phyloP scores from a whole-genome alignment of 2,113 vertebrate genomes.

The Psammodynastes pulverulentus region DNA sequence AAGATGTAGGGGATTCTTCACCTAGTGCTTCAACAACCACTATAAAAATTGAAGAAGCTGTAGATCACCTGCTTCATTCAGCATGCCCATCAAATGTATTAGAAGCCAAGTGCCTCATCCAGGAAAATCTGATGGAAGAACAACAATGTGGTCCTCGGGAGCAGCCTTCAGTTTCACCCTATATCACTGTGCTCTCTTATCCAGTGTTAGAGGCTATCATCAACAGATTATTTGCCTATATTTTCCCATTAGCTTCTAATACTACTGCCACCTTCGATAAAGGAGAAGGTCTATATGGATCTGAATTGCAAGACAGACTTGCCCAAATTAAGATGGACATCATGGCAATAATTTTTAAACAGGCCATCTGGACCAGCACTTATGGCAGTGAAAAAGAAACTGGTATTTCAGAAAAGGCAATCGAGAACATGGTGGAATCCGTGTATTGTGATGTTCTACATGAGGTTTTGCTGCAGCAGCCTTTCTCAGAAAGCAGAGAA shows the following conservation, averaged over 20 bases:
- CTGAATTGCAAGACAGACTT: not conserved
- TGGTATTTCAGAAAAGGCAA: not conserved
- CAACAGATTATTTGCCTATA: not conserved
- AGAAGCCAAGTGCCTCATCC: not conserved
- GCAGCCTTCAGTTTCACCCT: not conserved
- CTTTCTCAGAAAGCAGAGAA: not conserved
- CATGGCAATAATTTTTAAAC: not conserved
- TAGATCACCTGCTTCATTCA: not conserved
- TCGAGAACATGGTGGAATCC: constrained; percentile 4
- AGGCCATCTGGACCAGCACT: constrained; percentile 15
- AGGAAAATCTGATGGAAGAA: not conserved
- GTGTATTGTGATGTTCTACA: constrained; percentile 13
- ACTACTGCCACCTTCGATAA: not conserved
- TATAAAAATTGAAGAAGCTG: not conserved
- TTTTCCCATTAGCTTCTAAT: not conserved
- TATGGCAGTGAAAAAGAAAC: not conserved
- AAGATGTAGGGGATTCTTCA: not conserved
- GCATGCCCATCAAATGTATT: not conserved
- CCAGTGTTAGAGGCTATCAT: not conserved
- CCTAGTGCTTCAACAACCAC: not conserved
- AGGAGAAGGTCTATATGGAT: not conserved
- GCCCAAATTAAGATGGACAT: not conserved
- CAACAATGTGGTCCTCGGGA: not conserved
- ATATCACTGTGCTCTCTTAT: not conserved
- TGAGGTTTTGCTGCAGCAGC: constrained; percentile 14